phyloP scores from a whole-genome alignment of 2,888 invertebrate species.

The Chrysopilus asiliformis region DNA sequence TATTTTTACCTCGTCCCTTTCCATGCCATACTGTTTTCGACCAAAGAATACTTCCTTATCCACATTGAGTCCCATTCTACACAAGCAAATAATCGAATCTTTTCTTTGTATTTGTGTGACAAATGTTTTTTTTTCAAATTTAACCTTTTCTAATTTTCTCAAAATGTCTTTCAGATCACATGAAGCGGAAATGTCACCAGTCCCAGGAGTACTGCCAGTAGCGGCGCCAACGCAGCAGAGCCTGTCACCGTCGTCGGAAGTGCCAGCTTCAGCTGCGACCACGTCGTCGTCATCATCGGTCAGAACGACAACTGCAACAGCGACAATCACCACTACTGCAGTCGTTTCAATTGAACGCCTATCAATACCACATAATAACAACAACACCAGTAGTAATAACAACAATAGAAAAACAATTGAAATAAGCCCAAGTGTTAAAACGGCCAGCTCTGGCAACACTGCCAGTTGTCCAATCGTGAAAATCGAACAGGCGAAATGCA shows the following conservation, averaged over 20 bases:
- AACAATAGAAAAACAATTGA: conserved; percentile 14
- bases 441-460: neutral
- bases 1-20: no score
- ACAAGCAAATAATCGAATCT: no score
- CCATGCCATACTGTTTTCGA: no score
- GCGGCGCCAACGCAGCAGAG: conserved; percentile 14
- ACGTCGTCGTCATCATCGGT: conserved; percentile 7
- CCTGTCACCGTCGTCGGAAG: conserved; percentile 1
- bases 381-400: no score
- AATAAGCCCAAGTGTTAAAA: neutral
- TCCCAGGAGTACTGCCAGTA: conserved; percentile 17
- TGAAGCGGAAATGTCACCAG: conserved; percentile 16
- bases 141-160: conserved; percentile 1
- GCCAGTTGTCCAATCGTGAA: neutral
- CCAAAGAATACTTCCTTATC: no score
- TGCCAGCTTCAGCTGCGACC: neutral
- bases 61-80: no score
- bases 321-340: neutral
- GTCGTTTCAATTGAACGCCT: no score
- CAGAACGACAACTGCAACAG: conserved; percentile 13
- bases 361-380: no score
- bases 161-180: conserved; percentile 2
- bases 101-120: neutral
- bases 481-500: neutral
- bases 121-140: neutral